A percentile compares a stretch with the other conserved stretches of the same genome.
Conservation (phyloP, 2,888 invertebrate species). For the Gryllus longicercus region DNA sequence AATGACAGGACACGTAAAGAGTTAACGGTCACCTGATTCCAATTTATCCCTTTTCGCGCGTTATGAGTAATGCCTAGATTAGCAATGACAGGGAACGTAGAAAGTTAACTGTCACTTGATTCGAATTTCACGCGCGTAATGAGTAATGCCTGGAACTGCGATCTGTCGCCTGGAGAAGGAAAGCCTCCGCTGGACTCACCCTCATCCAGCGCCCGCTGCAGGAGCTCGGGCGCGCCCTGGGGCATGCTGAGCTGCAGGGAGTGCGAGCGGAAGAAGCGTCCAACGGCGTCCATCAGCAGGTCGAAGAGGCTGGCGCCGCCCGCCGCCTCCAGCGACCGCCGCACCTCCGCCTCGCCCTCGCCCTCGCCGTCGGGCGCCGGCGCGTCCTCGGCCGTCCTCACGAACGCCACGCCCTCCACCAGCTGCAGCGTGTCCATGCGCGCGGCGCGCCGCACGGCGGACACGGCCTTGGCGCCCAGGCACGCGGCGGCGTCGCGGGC, state of each 20-base stretch:
- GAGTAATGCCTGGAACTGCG: too few species aligned
- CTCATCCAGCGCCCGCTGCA: conserved; percentile 70
- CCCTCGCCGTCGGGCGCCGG: conserved; percentile 40
- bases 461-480: conserved; percentile 57
- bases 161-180: too few species aligned
- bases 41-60: too few species aligned
- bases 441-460: conserved; percentile 55
- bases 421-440: conserved; percentile 56
- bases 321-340: conserved; percentile 55
- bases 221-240: conserved; percentile 59
- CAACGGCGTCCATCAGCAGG: conserved; percentile 55
- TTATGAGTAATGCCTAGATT: too few species aligned
- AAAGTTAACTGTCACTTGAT: too few species aligned
- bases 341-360: conserved; percentile 50
- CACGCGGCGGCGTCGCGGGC: conserved; percentile 47
- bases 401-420: conserved; percentile 57
- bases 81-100: too few species aligned
- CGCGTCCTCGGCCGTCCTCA: conserved; percentile 45
- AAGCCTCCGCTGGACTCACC: conserved; percentile 42
- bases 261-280: conserved; percentile 58
- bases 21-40: too few species aligned
- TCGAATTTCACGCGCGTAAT: too few species aligned
- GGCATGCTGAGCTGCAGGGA: conserved; percentile 69
- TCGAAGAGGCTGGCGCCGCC: conserved; percentile 54
- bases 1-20: too few species aligned